These are phyloP conservation scores for Drosophila rufa DNA, from an alignment of 1,140 invertebrate genomes.

Conservation along the genomic window DNA sequence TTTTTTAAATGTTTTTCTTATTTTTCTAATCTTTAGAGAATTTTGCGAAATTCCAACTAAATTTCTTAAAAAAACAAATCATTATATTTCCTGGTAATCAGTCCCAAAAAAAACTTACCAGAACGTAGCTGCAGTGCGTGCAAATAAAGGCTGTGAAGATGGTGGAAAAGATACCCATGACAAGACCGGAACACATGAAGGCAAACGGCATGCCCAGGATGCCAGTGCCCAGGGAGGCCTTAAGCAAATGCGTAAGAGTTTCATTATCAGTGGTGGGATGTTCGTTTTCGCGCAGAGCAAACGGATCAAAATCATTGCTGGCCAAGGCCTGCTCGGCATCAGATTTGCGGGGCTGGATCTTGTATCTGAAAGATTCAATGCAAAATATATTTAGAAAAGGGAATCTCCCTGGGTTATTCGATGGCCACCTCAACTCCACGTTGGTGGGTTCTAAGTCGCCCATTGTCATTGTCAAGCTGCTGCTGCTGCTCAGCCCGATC, in stretches of 20 bases:
- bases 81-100: too few relatives aligned
- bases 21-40: background rate
- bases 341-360: constrained; percentile 86
- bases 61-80: too few relatives aligned
- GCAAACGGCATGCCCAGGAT: constrained; percentile 96
- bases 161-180: constrained; percentile 91
- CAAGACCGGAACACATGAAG: constrained; percentile 92
- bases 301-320: constrained; percentile 89
- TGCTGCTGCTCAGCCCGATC: constrained; percentile 20
- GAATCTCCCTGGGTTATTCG: background rate
- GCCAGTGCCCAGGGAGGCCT: constrained; percentile 95
- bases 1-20: background rate
- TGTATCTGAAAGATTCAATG: constrained; percentile 87
- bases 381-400: background rate
- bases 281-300: constrained; percentile 89
- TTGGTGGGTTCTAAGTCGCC: constrained; percentile 47
- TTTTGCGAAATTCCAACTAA: too few relatives aligned
- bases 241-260: constrained; percentile 93
- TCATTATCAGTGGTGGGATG: constrained; percentile 93
- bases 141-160: constrained; percentile 93
- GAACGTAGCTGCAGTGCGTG: constrained; percentile 94
- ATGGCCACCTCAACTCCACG: constrained; percentile 64
- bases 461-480: constrained; percentile 28
- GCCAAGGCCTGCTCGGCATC: constrained; percentile 86
- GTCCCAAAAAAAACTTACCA: constrained; percentile 87